Base-by-base conservation (phyloP, 2,888 invertebrate genomes). In the Epiblema foenella region DNA sequence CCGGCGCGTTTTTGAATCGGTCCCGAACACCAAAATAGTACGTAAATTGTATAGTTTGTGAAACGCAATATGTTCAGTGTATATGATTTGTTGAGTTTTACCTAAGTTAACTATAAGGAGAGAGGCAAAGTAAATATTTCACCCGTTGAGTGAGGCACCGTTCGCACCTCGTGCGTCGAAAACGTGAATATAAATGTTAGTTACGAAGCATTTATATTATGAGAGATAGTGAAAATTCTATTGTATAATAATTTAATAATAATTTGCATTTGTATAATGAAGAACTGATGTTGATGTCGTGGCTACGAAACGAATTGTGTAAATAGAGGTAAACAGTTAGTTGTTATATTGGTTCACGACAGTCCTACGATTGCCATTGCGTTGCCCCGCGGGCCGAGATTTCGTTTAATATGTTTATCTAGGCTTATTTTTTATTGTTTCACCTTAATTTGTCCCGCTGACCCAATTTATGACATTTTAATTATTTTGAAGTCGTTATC, bases 131-230 rank as follows among this genome's bases (percentile, higher is more conserved):
- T 81, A 76, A 77, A 79, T 81, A 77, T 74, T 82, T 87, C 91
- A 92, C 92, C 92, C 90, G 91, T 92, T 91, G 91, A 93, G 91
- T 91, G 90, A 91, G 89, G 89, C 91, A 91, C 91, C 72, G 79
- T 74, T 73, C 79, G 80, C 82, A 80, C 80, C 78, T 75, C 77
- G 81, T 80, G 83, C 79, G 76, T 85, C 81, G 78, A 81, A 81
- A 78, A 78, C 77, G 77, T 75, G 78, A 76, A 69, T 66, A 72
- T 80, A 80, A 77, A 83, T 82, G 81, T 79, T 83, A 82, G 81
- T 78, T 80, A 80, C 79, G 79, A 83, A 87, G 89, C 90, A 90
- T 90, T 90, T 89, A 89, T 85, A 82, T 69, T 85, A 82, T 69
- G 78, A 77, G 69, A 77, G 76, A 78, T 83, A 80, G 81, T 79